phyloP scores from a whole-genome alignment of 2,113 vertebrate genomes.

The Rhagologus leucostigma region DNA sequence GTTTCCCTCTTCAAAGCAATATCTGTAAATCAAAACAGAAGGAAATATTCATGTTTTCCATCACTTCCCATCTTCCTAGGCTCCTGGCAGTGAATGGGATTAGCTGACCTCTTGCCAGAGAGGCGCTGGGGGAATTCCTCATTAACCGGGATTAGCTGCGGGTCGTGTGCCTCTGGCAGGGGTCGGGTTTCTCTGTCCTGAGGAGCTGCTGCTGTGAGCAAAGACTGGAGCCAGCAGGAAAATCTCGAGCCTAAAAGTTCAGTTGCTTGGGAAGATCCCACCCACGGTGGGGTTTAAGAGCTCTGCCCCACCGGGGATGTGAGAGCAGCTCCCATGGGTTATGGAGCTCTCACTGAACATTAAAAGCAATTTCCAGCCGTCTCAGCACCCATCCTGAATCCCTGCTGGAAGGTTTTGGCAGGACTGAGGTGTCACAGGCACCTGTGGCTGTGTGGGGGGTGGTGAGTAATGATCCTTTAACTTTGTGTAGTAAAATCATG shows the following conservation, averaged over 20 bases:
- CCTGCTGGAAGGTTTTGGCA: neutral
- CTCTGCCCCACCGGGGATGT: accelerated
- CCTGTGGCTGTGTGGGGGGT: neutral
- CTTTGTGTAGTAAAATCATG: accelerated
- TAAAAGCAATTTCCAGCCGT: neutral
- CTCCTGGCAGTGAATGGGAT: neutral
- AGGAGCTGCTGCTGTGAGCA: neutral
- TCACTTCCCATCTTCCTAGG: neutral
- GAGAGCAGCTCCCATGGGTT: neutral
- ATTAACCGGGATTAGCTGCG: neutral
- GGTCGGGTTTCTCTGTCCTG: neutral
- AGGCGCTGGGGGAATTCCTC: neutral
- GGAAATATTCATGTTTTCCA: neutral
- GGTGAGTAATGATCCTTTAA: neutral
- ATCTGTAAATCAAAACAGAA: neutral
- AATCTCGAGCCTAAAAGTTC: neutral
- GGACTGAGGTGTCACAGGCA: neutral
- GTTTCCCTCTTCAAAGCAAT: neutral
- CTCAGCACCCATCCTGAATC: neutral
- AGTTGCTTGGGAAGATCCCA: neutral
- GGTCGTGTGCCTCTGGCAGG: neutral
- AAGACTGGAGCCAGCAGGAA: neutral
- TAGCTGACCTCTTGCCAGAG: neutral
- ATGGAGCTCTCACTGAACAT: neutral
- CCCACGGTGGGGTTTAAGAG: neutral